Base-by-base conservation (phyloP, 2,113 vertebrate genomes). In the Chaetodon auriga region DNA sequence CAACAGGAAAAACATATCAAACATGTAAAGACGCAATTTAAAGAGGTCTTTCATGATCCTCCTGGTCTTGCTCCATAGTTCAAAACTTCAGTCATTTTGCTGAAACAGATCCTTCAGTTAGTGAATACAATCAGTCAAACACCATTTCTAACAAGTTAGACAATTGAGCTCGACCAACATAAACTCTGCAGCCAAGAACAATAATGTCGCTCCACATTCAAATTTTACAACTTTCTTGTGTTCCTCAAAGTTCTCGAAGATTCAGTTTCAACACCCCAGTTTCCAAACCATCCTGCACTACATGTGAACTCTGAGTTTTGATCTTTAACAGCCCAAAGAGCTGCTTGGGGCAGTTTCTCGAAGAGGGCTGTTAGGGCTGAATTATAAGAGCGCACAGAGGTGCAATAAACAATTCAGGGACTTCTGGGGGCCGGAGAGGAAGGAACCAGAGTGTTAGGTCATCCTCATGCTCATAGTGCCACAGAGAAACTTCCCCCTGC, bases 371-470 rank as follows among this genome's bases (percentile, higher is more conserved):
- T 72, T 84, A 48, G 23, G 60, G 6, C 72, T 81, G 78, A 79
- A 80, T 68, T 81, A 78, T 61, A 82, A 71, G 45, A 74, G 41
- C 68, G 36, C 68, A 69, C 71, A 49, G 68, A 93, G 81, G 83
- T 85, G 77, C 83, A 54, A 71, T 70, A 75, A 91, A 91, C 91
- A 90, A 88, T 84, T 73, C 75, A 76, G 76, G 84, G 89, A 75
- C 86, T 80, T 77, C 81, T 66, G 81, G 75, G 74, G 89, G 84
- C 76, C 63, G 23, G 66, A 76, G 84, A 90, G 90, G 90, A 92
- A 93, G 92, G 90, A 93, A 90, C 88, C 69, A 6, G 75, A 80
- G 87, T 60, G 84, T 91, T 83, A 92, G 82, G 91, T 92, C 90
- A 86, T 91, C 90, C 85, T 92, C 86, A 60, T 78, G 85, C 87